Percentiles rank a stretch among this genome's conserved stretches.
Conservation (phyloP, 2,113 vertebrate species). For the Chascanopsetta lugubris region DNA sequence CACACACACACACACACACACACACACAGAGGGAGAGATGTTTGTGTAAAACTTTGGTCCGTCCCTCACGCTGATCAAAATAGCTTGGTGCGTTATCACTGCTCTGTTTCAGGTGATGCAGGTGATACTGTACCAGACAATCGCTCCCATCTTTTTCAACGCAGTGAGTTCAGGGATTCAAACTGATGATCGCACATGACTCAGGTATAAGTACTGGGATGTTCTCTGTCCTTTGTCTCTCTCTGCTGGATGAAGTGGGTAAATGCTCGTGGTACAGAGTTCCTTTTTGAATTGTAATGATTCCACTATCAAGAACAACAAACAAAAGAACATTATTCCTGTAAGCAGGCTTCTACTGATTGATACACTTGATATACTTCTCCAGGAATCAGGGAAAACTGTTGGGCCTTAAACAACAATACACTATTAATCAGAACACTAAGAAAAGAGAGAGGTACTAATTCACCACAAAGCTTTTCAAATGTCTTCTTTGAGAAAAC, state of each 20-base stretch:
- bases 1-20: too few species aligned
- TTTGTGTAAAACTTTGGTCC: not conserved
- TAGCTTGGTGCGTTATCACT: not conserved
- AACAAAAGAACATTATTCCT: too few species aligned
- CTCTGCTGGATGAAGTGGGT: conserved; percentile 51
- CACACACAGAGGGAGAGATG: too few species aligned
- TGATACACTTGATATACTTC: too few species aligned
- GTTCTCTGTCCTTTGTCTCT: conserved; percentile 52
- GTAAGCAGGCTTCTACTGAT: too few species aligned
- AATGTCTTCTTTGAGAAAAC: not conserved
- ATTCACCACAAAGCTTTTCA: not conserved
- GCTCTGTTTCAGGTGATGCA: not conserved
- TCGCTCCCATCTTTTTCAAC: not conserved
- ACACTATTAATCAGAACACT: not conserved
- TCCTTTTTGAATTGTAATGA: not conserved
- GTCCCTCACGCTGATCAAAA: conserved; percentile 20
- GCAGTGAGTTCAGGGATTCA: conserved; percentile 5
- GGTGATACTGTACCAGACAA: conserved; percentile 1
- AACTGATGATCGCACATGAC: conserved; percentile 5
- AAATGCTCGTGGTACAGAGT: not conserved
- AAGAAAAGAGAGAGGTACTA: not conserved
- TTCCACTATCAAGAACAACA: too few species aligned
- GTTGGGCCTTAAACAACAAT: not conserved
- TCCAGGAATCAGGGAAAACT: not conserved
- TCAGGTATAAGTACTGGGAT: not conserved